These are phyloP conservation scores for Tachystola acroxantha DNA, from an alignment of 2,888 invertebrate species.

Conservation along the genomic window DNA sequence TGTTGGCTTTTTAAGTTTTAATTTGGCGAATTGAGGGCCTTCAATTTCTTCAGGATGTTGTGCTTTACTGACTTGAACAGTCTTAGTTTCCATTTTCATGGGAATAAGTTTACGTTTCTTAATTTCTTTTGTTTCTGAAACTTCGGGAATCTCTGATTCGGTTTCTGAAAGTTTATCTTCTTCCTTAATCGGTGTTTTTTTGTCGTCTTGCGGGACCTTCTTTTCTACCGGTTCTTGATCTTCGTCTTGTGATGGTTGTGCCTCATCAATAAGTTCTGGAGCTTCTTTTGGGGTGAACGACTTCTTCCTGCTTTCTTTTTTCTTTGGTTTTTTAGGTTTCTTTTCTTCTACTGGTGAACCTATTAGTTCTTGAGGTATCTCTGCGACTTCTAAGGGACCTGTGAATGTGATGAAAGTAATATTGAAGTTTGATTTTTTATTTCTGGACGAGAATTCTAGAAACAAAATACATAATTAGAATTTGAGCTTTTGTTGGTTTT, in stretches of 20 bases:
- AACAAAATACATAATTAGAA: no score
- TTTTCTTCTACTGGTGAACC: constrained; percentile 10
- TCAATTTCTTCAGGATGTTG: constrained; percentile 78
- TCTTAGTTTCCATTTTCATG: constrained; percentile 79
- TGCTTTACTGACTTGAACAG: constrained; percentile 78
- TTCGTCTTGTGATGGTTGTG: neutral
- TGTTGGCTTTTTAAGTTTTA: constrained; percentile 82
- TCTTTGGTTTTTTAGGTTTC: constrained; percentile 11
- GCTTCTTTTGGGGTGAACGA: neutral
- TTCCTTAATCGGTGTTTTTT: neutral
- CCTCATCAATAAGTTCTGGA: neutral
- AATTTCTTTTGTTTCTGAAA: constrained; percentile 15
- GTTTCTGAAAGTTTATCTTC: constrained; percentile 14
- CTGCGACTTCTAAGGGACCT: constrained; percentile 9
- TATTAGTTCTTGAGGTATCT: neutral
- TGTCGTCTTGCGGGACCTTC: neutral
- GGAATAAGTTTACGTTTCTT: constrained; percentile 50
- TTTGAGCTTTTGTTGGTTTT: no score
- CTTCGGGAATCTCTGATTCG: constrained; percentile 31
- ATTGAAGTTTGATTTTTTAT: constrained; percentile 4
- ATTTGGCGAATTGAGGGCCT: constrained; percentile 80
- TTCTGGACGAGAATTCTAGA: no score
- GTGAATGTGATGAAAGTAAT: constrained; percentile 2
- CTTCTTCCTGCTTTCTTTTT: constrained; percentile 4
- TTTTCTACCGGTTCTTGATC: neutral